Evolutionary conservation across 2,888 invertebrate genomes (phyloP).

Genomic region (Drosophila putrida): DNA sequence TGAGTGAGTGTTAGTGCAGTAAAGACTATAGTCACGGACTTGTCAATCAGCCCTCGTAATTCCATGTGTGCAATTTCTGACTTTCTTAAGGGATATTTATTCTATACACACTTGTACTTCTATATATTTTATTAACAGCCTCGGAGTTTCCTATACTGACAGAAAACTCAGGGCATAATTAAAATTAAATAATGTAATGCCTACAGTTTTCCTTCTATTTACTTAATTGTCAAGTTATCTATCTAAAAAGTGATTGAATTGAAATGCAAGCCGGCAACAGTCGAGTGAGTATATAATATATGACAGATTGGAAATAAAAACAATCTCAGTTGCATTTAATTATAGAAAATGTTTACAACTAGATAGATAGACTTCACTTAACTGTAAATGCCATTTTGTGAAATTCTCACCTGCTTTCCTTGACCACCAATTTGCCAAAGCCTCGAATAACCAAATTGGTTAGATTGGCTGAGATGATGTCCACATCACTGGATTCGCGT

Average conservation of each 20-base stretch:
- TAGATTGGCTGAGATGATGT: constrained; percentile 88
- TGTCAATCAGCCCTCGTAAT: too few relatives aligned
- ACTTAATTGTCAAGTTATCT: not conserved
- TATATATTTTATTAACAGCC: too few relatives aligned
- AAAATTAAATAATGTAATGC: too few relatives aligned
- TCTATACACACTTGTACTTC: too few relatives aligned
- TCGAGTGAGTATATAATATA: not conserved
- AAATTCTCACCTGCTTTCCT: constrained; percentile 88
- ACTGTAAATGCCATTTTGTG: not conserved
- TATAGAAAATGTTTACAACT: not conserved
- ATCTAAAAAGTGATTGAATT: not conserved
- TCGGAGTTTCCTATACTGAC: too few relatives aligned
- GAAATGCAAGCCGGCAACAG: not conserved
- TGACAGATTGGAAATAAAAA: not conserved
- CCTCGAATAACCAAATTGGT: constrained; percentile 89
- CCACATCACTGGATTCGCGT: constrained; percentile 90
- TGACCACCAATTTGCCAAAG: constrained; percentile 88
- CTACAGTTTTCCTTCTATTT: not conserved
- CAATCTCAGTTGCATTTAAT: not conserved
- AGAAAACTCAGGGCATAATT: too few relatives aligned
- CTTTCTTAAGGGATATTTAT: too few relatives aligned
- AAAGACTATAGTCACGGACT: too few relatives aligned
- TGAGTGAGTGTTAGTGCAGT: too few relatives aligned
- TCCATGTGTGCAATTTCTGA: too few relatives aligned
- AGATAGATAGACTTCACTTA: not conserved